Evolutionary conservation across 2,888 invertebrate species (phyloP), one percentile per base, ranked within the genome.

Genomic region (Cataglyphis livida): DNA sequence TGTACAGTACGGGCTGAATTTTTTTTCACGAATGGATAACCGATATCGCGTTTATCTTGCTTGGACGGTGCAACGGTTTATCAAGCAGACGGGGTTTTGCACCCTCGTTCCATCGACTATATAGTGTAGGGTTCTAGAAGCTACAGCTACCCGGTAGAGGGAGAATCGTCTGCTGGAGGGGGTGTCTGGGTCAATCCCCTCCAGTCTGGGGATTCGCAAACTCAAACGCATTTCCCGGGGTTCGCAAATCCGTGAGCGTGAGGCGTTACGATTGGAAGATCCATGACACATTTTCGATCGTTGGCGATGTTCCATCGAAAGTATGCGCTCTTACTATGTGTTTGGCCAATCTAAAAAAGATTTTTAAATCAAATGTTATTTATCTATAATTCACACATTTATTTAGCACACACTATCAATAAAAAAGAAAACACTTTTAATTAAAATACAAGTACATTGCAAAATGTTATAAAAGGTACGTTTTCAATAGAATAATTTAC

Each of bases 181-280:
- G 94, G 94, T 94, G 94, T 94, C 94, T 94, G 94, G 94, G 94
- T 94, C 94, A 94, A 94, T 94, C 94, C 94, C 94, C 94, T 93
- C 93, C 93, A 92, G 93, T 91, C 92, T 92, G 91, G 91, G 90
- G 93, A 92, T 93, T 94, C 92, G 93, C 93, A 93, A 93, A 92
- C 91, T 91, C 92, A 92, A 92, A 92, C 93, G 94, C 94, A 94
- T 94, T 94, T 94, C 93, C 94, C 94, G 93, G 93, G 92, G 91
- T 93, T 93, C 92, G 91, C 92, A 91, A 92, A 88, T 88, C 83
- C 86, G 82, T 68, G 73, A 59, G 82, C 66, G 73, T 35, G 65
- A 73, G 64, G 15, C 32, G 57, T 64, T 71, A 54, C 74, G 59
- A 41, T 38, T 75, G 35, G 59, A 64, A 73, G 57, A 57, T 54